Conservation (phyloP, 1,140 invertebrate genomes). For the Drusus annulatus region DNA sequence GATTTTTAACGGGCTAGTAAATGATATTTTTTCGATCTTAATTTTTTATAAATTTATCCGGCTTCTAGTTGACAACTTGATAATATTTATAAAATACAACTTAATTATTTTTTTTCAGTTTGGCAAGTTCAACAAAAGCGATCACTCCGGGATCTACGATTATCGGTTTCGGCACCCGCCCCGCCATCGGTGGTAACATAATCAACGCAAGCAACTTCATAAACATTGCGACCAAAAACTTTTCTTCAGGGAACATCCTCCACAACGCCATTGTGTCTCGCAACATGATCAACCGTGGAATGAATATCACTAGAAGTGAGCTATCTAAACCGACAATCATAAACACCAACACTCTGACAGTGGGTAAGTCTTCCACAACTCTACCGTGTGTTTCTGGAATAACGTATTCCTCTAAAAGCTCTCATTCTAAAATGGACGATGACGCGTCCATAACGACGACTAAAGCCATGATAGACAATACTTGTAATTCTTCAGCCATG, state of each 20-base stretch:
- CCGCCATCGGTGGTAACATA: constrained; percentile 63
- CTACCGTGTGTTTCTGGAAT: constrained; percentile 37
- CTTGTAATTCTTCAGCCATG: constrained; percentile 70
- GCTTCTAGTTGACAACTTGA: no score
- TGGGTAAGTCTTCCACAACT: constrained; percentile 24
- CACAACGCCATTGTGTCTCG: constrained; percentile 70
- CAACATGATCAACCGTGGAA: constrained; percentile 56
- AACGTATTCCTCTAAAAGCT: constrained; percentile 32
- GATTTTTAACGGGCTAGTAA: no score
- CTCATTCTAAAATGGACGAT: constrained; percentile 54
- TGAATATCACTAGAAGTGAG: constrained; percentile 46
- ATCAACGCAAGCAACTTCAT: constrained; percentile 65
- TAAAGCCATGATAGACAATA: constrained; percentile 71
- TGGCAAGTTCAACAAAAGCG: constrained; percentile 67
- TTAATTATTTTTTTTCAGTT: constrained; percentile 62
- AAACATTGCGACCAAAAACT: constrained; percentile 68
- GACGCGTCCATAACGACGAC: constrained; percentile 61
- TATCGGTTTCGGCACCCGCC: constrained; percentile 65
- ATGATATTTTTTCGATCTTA: no score
- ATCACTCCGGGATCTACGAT: constrained; percentile 68
- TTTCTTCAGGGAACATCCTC: constrained; percentile 69
- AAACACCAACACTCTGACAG: constrained; percentile 24
- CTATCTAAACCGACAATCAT: constrained; percentile 40
- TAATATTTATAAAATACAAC: neutral
- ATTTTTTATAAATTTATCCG: no score